Evolutionary conservation across 53 echinoderm and acorn worm genomes (phyloP).

Genomic region (Holothuria leucospilota): DNA sequence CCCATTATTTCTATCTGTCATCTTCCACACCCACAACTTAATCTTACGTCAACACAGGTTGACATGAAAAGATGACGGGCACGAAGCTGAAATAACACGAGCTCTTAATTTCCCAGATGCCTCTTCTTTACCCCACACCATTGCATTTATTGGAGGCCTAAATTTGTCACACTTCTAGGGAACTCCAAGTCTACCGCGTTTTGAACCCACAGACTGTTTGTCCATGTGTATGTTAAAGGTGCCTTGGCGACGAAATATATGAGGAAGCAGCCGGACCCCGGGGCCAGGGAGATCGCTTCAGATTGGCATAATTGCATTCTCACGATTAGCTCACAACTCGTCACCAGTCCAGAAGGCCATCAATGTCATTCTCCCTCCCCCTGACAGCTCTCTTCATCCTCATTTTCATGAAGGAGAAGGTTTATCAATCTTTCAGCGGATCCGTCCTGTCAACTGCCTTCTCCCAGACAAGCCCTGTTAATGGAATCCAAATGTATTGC

Average conservation of each 20-base stretch:
- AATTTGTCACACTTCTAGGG: too few relatives aligned
- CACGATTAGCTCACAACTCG: conserved; percentile 32
- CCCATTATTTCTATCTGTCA: conserved; percentile 11
- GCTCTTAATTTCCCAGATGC: background rate
- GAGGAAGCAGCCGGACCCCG: conserved; percentile 43
- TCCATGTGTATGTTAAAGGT: too few relatives aligned
- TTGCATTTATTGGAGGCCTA: too few relatives aligned
- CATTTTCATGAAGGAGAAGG: background rate
- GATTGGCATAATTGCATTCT: conserved; percentile 40
- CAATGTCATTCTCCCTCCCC: conserved; percentile 32
- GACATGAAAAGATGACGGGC: background rate
- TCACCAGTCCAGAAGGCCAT: conserved; percentile 37
- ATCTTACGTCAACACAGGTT: conserved; percentile 16
- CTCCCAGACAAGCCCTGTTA: conserved; percentile 26
- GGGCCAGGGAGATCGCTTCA: conserved; percentile 30
- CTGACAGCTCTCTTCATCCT: background rate
- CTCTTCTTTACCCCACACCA: too few relatives aligned
- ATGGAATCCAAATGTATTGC: conserved; percentile 46
- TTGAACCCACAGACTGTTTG: too few relatives aligned
- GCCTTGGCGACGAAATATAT: conserved; percentile 4
- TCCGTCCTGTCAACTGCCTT: conserved; percentile 21
- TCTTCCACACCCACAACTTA: conserved; percentile 32
- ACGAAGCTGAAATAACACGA: conserved; percentile 39
- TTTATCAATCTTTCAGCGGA: conserved; percentile 40
- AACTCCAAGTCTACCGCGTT: too few relatives aligned